These are phyloP conservation scores for Monomorium pharaonis DNA, from an alignment of 1,140 invertebrate species.

Conservation along the genomic window DNA sequence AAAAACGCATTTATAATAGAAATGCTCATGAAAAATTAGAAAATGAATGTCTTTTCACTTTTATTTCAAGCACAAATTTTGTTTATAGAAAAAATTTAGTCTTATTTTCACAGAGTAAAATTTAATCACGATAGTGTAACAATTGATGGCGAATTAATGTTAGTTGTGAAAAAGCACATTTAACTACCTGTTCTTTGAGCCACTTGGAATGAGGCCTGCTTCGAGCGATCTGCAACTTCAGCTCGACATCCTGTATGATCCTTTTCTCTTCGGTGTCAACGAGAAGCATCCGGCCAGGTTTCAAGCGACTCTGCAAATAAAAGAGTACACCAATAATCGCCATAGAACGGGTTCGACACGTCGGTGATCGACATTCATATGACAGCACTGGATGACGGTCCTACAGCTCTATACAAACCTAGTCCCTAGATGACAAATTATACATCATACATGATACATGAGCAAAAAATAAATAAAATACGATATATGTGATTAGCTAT, in stretches of 20 bases:
- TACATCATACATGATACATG: conserved; percentile 79
- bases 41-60: neutral
- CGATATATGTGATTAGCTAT: conserved; percentile 70
- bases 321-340: conserved; percentile 74
- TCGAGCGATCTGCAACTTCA: conserved; percentile 95
- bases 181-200: conserved; percentile 94
- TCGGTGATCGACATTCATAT: conserved; percentile 75
- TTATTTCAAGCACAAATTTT: neutral
- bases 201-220: conserved; percentile 95
- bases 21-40: neutral
- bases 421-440: conserved; percentile 83
- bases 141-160: neutral
- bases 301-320: conserved; percentile 94
- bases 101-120: neutral
- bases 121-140: neutral
- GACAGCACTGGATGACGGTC: conserved; percentile 81
- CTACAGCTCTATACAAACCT: conserved; percentile 83
- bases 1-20: neutral
- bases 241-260: conserved; percentile 97
- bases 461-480: conserved; percentile 83
- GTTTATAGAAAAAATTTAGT: neutral
- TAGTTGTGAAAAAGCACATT: neutral
- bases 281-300: conserved; percentile 98
- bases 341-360: conserved; percentile 58
- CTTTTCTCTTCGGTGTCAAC: conserved; percentile 97